Percentiles rank a stretch among this genome's conserved stretches.
Conservation (phyloP, 2,797 vertebrate genomes). For the Psittacula derbiana region DNA sequence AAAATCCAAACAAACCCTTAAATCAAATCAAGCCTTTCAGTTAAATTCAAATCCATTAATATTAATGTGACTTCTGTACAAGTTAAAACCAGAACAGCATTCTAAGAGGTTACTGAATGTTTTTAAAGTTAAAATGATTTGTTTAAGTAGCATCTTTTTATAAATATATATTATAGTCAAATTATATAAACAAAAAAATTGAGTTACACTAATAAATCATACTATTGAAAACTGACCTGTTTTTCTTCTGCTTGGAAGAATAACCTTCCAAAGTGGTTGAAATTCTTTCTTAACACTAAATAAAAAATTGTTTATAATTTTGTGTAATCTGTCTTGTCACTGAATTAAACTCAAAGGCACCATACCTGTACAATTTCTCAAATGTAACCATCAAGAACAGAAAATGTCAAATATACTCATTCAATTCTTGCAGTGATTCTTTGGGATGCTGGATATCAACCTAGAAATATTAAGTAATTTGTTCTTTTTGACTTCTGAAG, state of each 20-base stretch:
- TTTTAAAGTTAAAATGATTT: not conserved
- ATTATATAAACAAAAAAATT: not conserved
- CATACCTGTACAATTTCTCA: not conserved
- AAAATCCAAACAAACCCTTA: not conserved
- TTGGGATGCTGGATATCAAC: not conserved
- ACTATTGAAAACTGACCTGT: not conserved
- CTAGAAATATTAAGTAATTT: not conserved
- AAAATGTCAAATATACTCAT: not conserved
- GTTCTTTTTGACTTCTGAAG: not conserved
- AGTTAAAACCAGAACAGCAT: not conserved
- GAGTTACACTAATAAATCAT: not conserved
- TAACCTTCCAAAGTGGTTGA: not conserved
- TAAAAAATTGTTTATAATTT: not conserved
- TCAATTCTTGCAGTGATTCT: not conserved
- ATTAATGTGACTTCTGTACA: not conserved
- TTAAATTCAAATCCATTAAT: not conserved
- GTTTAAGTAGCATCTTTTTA: not conserved
- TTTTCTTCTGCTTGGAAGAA: not conserved
- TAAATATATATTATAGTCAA: not conserved
- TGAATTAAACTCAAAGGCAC: not conserved
- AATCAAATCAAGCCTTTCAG: not conserved
- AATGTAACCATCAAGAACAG: not conserved
- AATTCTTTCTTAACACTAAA: not conserved
- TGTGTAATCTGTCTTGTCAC: not conserved
- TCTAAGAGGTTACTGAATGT: not conserved